phyloP scores from a whole-genome alignment of 2,797 vertebrate species.

The Channa striata region DNA sequence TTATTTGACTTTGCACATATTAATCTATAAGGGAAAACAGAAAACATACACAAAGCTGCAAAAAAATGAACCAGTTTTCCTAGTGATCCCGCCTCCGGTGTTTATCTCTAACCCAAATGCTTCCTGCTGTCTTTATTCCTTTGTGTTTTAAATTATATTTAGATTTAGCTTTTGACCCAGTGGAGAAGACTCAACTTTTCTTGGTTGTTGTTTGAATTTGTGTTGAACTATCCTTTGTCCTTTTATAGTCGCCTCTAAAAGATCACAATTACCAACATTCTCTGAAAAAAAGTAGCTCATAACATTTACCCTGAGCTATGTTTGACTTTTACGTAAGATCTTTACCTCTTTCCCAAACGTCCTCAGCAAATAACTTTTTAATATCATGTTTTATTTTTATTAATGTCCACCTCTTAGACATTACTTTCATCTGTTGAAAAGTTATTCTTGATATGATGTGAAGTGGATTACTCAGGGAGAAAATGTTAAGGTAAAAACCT shows the following conservation, averaged over 20 bases:
- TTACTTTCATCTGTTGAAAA: conserved; percentile 49
- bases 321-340: conserved; percentile 6
- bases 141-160: not conserved
- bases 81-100: no score
- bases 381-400: conserved; percentile 16
- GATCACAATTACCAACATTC: not conserved
- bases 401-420: conserved; percentile 8
- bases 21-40: no score
- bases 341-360: not conserved
- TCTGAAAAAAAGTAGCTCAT: not conserved
- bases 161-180: not conserved
- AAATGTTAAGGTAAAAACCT: conserved; percentile 63
- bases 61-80: no score
- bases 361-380: not conserved
- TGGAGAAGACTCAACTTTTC: not conserved
- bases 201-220: not conserved
- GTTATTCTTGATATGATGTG: conserved; percentile 57
- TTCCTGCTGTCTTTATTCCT: not conserved
- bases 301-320: not conserved
- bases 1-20: no score
- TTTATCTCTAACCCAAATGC: no score
- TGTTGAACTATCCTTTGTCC: not conserved
- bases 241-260: not conserved
- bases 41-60: no score
- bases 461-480: conserved; percentile 55